A percentile compares a stretch with the other conserved stretches of the same genome.
Conservation (phyloP, 2,888 invertebrate genomes). For the Cyclophora punctaria region DNA sequence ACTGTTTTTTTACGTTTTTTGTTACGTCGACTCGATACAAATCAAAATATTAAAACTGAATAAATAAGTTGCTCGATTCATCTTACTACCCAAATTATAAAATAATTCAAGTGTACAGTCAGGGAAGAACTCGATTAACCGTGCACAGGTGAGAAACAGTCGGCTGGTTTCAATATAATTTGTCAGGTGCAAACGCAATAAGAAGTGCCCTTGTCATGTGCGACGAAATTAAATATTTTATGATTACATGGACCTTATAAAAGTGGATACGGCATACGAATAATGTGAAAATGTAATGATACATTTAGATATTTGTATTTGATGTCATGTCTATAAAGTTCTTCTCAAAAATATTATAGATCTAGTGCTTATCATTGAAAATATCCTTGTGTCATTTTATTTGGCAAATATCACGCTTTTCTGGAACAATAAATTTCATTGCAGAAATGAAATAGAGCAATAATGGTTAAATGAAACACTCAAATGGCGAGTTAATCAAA, state of each 20-base stretch:
- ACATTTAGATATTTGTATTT: too few relatives aligned
- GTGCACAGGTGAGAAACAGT: slow-evolving; percentile 17
- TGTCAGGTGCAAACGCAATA: slow-evolving; percentile 53
- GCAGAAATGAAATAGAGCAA: slow-evolving; percentile 1
- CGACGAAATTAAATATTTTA: slow-evolving; percentile 58
- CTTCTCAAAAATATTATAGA: too few relatives aligned
- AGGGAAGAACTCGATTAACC: slow-evolving; percentile 8
- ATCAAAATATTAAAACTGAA: too few relatives aligned
- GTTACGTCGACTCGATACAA: too few relatives aligned
- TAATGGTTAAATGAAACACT: slow-evolving; percentile 7
- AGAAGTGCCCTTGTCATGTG: slow-evolving; percentile 39
- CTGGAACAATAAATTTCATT: neutral
- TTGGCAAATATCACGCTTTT: too few relatives aligned
- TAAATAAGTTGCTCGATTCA: neutral
- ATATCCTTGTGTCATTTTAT: too few relatives aligned
- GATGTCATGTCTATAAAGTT: too few relatives aligned
- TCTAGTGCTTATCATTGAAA: too few relatives aligned
- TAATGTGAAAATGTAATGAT: too few relatives aligned
- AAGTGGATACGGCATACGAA: slow-evolving; percentile 7
- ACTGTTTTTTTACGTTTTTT: too few relatives aligned
- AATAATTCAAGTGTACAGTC: too few relatives aligned
- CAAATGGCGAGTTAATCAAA: slow-evolving; percentile 19
- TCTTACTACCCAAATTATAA: neutral
- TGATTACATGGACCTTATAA: slow-evolving; percentile 15
- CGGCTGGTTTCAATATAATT: slow-evolving; percentile 33